These are phyloP conservation scores for Sipha maydis DNA, from an alignment of 2,888 invertebrate species.

Conservation along the genomic window DNA sequence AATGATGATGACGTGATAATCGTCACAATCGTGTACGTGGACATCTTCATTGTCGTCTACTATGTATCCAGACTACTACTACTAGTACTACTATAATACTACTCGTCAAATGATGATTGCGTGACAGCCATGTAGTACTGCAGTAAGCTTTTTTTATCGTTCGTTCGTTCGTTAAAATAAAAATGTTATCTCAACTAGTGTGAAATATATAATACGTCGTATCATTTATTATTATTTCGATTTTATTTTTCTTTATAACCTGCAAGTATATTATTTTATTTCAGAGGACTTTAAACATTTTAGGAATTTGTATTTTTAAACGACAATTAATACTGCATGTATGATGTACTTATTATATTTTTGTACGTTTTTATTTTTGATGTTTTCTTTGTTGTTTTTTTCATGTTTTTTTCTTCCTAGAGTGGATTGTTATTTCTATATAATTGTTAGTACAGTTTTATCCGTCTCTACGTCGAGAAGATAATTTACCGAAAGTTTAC, in stretches of 20 bases:
- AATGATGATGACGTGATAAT: background rate
- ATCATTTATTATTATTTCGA: no score
- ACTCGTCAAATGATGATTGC: slow-evolving; percentile 14
- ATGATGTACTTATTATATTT: background rate
- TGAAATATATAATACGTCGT: background rate
- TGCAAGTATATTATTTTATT: background rate
- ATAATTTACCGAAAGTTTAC: background rate
- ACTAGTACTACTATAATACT: background rate
- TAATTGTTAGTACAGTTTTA: background rate
- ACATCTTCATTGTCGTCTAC: background rate
- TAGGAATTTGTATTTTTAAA: background rate
- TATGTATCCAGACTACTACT: background rate
- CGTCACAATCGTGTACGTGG: background rate
- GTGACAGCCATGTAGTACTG: background rate
- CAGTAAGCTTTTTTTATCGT: slow-evolving; percentile 7
- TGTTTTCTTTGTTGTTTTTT: background rate
- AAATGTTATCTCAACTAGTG: background rate
- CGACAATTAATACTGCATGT: background rate
- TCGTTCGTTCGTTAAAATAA: slow-evolving; percentile 32
- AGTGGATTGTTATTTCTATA: background rate
- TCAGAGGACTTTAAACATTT: background rate
- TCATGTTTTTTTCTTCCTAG: background rate
- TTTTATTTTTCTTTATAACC: no score
- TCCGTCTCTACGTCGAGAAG: background rate
- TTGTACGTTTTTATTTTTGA: background rate